Evolutionary conservation across 2,113 vertebrate genomes (phyloP).

Genomic region (Carassius carassius): DNA sequence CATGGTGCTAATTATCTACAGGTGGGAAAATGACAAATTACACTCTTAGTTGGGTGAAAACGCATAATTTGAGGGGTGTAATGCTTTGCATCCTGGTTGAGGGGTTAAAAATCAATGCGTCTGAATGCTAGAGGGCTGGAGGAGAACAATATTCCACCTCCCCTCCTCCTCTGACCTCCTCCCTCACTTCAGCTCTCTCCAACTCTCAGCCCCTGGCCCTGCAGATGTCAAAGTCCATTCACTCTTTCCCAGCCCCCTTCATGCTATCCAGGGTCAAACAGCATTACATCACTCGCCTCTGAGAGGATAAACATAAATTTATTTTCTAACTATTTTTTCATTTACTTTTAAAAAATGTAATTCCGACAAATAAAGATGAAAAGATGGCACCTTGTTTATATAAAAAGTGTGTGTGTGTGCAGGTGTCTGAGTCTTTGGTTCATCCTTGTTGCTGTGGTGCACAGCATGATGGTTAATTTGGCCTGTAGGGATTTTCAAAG

Average conservation of each 20-base stretch:
- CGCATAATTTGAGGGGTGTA: not conserved
- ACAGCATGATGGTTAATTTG: slow-evolving; percentile 64
- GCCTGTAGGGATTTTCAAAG: slow-evolving; percentile 64
- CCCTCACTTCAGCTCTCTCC: slow-evolving; percentile 63
- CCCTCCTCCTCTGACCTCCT: slow-evolving; percentile 56
- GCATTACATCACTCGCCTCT: slow-evolving; percentile 67
- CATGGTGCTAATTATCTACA: slow-evolving; percentile 99
- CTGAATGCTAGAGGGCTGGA: not conserved
- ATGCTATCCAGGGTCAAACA: slow-evolving; percentile 70
- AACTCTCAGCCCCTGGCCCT: slow-evolving; percentile 55
- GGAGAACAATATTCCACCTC: slow-evolving; percentile 13
- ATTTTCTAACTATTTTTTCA: not conserved
- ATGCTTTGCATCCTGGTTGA: slow-evolving; percentile 3
- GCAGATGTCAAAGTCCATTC: slow-evolving; percentile 74
- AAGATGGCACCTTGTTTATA: slow-evolving; percentile 20
- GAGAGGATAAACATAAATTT: slow-evolving; percentile 14
- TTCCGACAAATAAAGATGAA: not conserved
- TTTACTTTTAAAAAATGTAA: slow-evolving; percentile 27
- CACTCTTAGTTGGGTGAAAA: slow-evolving; percentile 27
- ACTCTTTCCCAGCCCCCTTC: slow-evolving; percentile 57
- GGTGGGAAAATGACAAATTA: slow-evolving; percentile 70
- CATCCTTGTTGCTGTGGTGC: slow-evolving; percentile 54
- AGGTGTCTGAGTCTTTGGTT: slow-evolving; percentile 45
- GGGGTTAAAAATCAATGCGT: slow-evolving; percentile 26
- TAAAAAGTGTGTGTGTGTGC: not conserved